Evolutionary conservation across 2,888 invertebrate genomes (phyloP).

Genomic region (Dugesia japonica): DNA sequence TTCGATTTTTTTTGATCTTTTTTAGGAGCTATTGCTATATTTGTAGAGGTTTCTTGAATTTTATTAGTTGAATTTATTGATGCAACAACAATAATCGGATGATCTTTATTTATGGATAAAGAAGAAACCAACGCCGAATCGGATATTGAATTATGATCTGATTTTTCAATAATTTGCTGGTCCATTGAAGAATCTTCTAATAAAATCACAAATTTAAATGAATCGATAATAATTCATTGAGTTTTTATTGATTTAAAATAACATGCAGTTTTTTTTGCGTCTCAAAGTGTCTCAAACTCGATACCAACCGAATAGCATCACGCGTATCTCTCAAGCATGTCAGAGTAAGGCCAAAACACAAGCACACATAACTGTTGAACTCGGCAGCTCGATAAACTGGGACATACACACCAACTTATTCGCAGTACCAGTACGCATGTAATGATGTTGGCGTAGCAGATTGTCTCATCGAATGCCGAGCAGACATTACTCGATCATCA

Average conservation of each 20-base stretch:
- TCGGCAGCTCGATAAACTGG: constrained; percentile 9
- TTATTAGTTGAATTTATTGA: neutral
- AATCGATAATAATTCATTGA: neutral
- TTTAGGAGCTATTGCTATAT: neutral
- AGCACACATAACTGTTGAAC: neutral
- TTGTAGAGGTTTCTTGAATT: neutral
- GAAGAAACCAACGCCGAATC: neutral
- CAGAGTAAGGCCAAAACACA: constrained; percentile 15
- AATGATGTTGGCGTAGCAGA: constrained; percentile 3
- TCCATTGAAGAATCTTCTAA: neutral
- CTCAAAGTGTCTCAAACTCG: constrained; percentile 20
- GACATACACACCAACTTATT: neutral
- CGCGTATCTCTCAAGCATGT: constrained; percentile 16
- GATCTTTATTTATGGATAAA: neutral
- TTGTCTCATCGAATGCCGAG: constrained; percentile 20
- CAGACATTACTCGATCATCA: constrained; percentile 20
- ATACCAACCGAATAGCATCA: constrained; percentile 16
- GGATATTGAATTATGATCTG: neutral
- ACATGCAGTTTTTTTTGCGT: constrained; percentile 20
- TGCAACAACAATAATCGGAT: neutral
- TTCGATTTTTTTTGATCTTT: neutral
- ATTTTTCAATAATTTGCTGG: neutral
- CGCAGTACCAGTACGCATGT: neutral
- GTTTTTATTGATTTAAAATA: neutral
- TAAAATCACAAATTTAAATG: neutral